Evolutionary conservation across 2,888 invertebrate genomes (phyloP).

Genomic region (Metacarcinus magister): DNA sequence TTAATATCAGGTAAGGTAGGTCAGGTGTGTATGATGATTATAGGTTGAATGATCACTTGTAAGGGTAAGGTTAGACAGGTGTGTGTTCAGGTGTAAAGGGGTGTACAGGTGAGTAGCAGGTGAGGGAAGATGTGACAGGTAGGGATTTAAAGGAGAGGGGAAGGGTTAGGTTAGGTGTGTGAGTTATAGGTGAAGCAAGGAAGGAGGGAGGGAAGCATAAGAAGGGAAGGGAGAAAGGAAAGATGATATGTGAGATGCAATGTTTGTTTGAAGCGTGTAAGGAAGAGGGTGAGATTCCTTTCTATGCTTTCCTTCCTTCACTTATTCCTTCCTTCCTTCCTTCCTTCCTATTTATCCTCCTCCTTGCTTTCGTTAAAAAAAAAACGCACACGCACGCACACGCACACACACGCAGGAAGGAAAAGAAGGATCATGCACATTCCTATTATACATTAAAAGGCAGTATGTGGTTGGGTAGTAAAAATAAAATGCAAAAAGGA

Average conservation of each 20-base stretch:
- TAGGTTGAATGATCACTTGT: too few species aligned
- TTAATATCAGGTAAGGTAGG: neutral
- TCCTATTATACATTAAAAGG: neutral
- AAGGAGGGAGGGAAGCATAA: neutral
- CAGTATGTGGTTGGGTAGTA: neutral
- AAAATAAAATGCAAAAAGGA: neutral
- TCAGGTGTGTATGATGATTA: neutral
- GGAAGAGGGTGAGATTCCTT: neutral
- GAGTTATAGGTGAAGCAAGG: neutral
- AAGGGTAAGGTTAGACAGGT: neutral
- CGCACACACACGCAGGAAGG: neutral
- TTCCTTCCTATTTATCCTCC: neutral
- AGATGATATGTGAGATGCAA: neutral
- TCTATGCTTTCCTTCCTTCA: neutral
- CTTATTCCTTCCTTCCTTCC: neutral
- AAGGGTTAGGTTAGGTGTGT: neutral
- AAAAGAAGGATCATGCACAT: neutral
- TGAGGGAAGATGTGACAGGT: neutral
- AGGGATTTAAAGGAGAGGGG: neutral
- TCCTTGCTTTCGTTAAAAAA: neutral
- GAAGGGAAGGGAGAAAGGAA: neutral
- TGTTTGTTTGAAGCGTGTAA: constrained; percentile 37
- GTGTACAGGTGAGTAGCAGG: neutral
- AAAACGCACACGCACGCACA: neutral
- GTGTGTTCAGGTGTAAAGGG: neutral